A percentile compares a stretch with the other conserved stretches of the same genome.
Evolutionary conservation across 2,113 vertebrate species (phyloP).

Genomic region (Pomatorhinus ruficollis): DNA sequence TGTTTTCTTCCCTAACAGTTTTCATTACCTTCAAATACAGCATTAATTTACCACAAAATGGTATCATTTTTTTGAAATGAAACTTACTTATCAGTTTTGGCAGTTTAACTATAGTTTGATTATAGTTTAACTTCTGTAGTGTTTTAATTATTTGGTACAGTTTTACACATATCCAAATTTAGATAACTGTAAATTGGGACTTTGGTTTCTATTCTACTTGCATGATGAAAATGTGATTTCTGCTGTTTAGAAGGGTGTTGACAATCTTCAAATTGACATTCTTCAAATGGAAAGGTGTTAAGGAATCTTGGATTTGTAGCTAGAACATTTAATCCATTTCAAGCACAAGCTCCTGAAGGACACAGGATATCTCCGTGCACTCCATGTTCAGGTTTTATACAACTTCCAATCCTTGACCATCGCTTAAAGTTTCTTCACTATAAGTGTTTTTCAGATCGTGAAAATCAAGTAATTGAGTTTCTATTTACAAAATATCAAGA

Average conservation of each 20-base stretch:
- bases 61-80: background rate
- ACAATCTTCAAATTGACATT: background rate
- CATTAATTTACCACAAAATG: background rate
- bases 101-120: background rate
- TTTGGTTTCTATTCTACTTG: background rate
- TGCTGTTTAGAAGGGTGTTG: background rate
- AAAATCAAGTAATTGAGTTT: background rate
- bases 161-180: background rate
- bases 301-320: background rate
- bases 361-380: background rate
- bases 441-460: background rate
- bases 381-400: background rate
- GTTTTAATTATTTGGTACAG: background rate
- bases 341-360: background rate
- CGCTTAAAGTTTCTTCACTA: accelerated
- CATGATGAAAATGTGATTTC: accelerated
- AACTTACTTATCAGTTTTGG: background rate
- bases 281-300: background rate
- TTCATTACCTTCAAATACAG: background rate
- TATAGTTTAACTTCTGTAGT: background rate
- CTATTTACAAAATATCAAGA: background rate
- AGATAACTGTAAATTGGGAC: background rate
- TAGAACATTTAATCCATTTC: background rate
- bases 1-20: background rate
- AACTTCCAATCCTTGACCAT: background rate